Conservation (phyloP, 2,888 invertebrate genomes). For the Nomada fabriciana region DNA sequence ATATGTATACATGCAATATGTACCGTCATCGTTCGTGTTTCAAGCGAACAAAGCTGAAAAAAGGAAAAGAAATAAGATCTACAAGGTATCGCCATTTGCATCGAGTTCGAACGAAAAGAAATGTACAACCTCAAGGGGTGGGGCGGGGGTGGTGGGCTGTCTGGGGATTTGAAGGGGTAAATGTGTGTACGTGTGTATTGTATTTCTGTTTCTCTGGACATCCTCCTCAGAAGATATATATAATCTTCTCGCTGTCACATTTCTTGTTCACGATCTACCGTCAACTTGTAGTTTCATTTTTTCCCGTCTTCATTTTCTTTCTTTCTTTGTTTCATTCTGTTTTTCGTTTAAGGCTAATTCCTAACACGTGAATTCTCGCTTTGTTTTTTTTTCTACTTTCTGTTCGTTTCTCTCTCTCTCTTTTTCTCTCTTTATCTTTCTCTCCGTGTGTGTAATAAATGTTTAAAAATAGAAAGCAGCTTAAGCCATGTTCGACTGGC, state of each 20-base stretch:
- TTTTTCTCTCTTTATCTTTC: background rate
- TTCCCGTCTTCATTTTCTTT: conserved; percentile 24
- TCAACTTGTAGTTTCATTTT: conserved; percentile 13
- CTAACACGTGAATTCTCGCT: conserved; percentile 54
- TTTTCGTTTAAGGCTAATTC: conserved; percentile 49
- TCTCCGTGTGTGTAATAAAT: conserved; percentile 33
- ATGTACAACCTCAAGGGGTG: conserved; percentile 72
- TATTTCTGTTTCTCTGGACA: conserved; percentile 61
- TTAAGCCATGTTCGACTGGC: conserved; percentile 84
- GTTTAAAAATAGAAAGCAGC: conserved; percentile 61
- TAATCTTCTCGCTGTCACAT: conserved; percentile 24
- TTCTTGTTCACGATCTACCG: conserved; percentile 20
- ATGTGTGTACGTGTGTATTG: background rate
- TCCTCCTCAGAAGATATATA: conserved; percentile 75
- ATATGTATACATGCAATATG: conserved; percentile 55
- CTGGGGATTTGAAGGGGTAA: background rate
- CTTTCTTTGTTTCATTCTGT: conserved; percentile 7
- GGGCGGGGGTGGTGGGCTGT: too few species aligned
- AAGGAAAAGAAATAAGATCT: conserved; percentile 15
- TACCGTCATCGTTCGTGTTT: conserved; percentile 35
- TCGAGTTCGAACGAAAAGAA: conserved; percentile 51
- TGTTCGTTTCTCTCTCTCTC: background rate
- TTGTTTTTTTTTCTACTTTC: background rate
- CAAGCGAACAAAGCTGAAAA: conserved; percentile 61
- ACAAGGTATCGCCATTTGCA: conserved; percentile 56